Evolutionary conservation across 2,888 invertebrate genomes (phyloP).

Genomic region (Catocala nupta): DNA sequence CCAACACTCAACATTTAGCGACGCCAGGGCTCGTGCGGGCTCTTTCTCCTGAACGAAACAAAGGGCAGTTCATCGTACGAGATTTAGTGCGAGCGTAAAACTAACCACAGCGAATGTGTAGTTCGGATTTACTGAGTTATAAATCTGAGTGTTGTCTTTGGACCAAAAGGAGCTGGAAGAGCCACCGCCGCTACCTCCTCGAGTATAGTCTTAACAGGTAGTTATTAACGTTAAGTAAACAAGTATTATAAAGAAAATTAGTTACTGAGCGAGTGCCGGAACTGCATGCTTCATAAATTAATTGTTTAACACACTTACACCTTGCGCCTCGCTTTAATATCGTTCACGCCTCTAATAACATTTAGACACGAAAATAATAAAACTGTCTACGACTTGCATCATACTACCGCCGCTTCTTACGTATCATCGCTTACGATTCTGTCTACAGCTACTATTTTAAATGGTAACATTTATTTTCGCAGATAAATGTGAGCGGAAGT

Average conservation of each 20-base stretch:
- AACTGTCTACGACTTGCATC: conserved; percentile 10
- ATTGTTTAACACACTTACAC: conserved; percentile 48
- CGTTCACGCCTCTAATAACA: conserved; percentile 28
- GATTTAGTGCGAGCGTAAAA: conserved; percentile 60
- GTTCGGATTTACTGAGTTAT: conserved; percentile 55
- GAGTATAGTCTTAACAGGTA: conserved; percentile 17
- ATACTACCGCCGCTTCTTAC: conserved; percentile 3
- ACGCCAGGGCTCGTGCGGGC: conserved; percentile 30
- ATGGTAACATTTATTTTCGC: not conserved
- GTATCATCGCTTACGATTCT: conserved; percentile 1
- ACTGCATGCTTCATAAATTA: conserved; percentile 51
- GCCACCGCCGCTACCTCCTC: conserved; percentile 9
- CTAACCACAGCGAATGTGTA: conserved; percentile 52
- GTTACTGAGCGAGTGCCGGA: conserved; percentile 38
- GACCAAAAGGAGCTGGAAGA: conserved; percentile 38
- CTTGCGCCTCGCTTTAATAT: conserved; percentile 30
- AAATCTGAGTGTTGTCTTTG: conserved; percentile 51
- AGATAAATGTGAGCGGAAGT: conserved; percentile 13
- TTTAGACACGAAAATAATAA: conserved; percentile 23
- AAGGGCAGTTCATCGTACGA: conserved; percentile 56
- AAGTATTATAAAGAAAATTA: conserved; percentile 38
- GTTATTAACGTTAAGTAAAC: conserved; percentile 28
- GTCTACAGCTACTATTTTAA: not conserved
- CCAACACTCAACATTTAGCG: conserved; percentile 50
- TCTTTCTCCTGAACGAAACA: conserved; percentile 55